Percentiles rank a stretch among this genome's conserved stretches.
Conservation (phyloP, 2,888 invertebrate genomes). For the Stenurella melanura region DNA sequence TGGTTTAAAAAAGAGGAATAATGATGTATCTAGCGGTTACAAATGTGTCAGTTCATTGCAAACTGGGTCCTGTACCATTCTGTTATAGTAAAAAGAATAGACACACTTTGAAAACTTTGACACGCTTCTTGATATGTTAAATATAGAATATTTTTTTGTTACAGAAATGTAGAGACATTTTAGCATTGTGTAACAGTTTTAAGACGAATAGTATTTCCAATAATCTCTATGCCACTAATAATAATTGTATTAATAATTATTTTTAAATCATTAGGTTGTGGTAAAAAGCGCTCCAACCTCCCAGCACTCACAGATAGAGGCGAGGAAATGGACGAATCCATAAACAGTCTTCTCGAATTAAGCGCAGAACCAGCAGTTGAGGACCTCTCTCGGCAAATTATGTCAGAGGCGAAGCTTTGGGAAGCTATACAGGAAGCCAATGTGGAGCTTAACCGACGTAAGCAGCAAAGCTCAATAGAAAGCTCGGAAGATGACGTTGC, state of each 20-base stretch:
- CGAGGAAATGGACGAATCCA: slow-evolving; percentile 78
- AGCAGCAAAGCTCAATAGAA: slow-evolving; percentile 73
- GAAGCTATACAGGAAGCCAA: slow-evolving; percentile 88
- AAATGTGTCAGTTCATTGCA: too few species aligned
- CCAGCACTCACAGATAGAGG: slow-evolving; percentile 71
- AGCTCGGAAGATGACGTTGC: slow-evolving; percentile 65
- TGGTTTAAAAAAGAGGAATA: too few species aligned
- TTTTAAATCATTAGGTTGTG: slow-evolving; percentile 77
- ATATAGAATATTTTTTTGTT: too few species aligned
- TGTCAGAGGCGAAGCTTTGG: slow-evolving; percentile 86
- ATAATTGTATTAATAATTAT: neutral
- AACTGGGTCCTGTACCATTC: too few species aligned
- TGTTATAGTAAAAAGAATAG: too few species aligned
- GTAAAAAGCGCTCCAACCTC: slow-evolving; percentile 79
- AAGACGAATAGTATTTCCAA: too few species aligned
- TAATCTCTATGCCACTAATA: neutral
- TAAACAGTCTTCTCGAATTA: slow-evolving; percentile 80
- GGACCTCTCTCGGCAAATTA: slow-evolving; percentile 85
- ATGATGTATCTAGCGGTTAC: too few species aligned
- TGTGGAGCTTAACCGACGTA: slow-evolving; percentile 80
- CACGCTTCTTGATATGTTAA: too few species aligned
- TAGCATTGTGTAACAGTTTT: too few species aligned
- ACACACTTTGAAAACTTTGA: too few species aligned
- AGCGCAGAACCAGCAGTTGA: slow-evolving; percentile 83
- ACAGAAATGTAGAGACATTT: too few species aligned